Base-by-base conservation (phyloP, 2,797 vertebrate species). In the Ceryle rudis region DNA sequence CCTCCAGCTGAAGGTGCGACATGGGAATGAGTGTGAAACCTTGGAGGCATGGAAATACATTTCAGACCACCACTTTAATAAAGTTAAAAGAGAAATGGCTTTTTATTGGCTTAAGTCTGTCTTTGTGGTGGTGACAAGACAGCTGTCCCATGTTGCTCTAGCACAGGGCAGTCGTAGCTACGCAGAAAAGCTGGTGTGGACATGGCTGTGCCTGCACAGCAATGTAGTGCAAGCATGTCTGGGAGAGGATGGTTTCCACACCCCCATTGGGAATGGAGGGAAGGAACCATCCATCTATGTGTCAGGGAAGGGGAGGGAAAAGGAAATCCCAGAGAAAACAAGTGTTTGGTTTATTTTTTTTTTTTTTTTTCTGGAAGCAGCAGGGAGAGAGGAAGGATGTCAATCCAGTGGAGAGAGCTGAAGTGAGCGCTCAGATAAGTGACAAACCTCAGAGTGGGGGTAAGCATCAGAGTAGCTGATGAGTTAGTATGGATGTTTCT, bases 161-260 rank as follows among this genome's bases (percentile, higher is more conserved):
- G 54, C 29, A 23, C n/a, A 25, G 67, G 25, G 31, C 33, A 20
- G 41, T 52, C 4, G 12, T 13, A 79, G 44, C 37, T 42, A 2
- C 2, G 6, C 18, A 13, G 25, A 28, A 39, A 20, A n/a, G 3
- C 0, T 69, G 44, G 12, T 42, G 31, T 39, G 64, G 33, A n/a
- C 39, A 55, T 4, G 9, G 58, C 28, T 62, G 11, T 23, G 13
- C 35, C 46, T 26, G 29, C 21, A 15, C 35, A 55, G 78, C 0
- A 0, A 4, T 29, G 19, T 64, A 11, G 14, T 11, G 37, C 26
- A 28, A 57, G 18, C 5, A 1, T 16, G n/a, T 47, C 37, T 41
- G 51, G 28, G 15, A 75, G 41, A 52, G 29, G 12, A 5, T 62
- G 10, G 13, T 69, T 39, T 87, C 58, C 39, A 37, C 9, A 1